Percentiles rank a stretch among this genome's conserved stretches.
These are phyloP conservation scores for Arge pagana DNA, from an alignment of 2,888 invertebrate species.

Conservation along the genomic window DNA sequence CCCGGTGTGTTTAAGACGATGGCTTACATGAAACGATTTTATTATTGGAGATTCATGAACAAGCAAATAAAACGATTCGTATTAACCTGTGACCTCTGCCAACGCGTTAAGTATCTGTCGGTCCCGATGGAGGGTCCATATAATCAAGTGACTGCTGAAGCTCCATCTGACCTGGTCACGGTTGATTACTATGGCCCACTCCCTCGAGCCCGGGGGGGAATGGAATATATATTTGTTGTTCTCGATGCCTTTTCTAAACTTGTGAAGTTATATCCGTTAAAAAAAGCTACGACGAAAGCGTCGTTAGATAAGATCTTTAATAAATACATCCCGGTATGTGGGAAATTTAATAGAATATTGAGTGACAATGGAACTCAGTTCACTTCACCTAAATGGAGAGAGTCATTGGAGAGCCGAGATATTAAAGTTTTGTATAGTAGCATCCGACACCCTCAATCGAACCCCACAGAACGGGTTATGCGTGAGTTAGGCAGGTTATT, in stretches of 20 bases:
- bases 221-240: slow-evolving; percentile 25
- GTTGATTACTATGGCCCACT: slow-evolving; percentile 26
- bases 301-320: slow-evolving; percentile 8
- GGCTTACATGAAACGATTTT: slow-evolving; percentile 17
- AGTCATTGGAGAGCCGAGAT: not conserved
- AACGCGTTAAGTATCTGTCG: slow-evolving; percentile 21
- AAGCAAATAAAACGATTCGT: slow-evolving; percentile 19
- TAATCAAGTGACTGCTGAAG: slow-evolving; percentile 1
- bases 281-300: slow-evolving; percentile 19
- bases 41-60: slow-evolving; percentile 23
- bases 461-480: slow-evolving; percentile 25
- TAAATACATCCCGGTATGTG: slow-evolving; percentile 12
- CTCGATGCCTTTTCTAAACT: slow-evolving; percentile 25
- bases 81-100: slow-evolving; percentile 31
- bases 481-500: slow-evolving; percentile 21
- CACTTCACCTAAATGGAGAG: not conserved
- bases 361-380: slow-evolving; percentile 18
- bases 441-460: slow-evolving; percentile 22
- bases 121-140: slow-evolving; percentile 13
- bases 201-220: slow-evolving; percentile 21
- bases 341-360: slow-evolving; percentile 13
- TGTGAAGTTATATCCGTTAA: slow-evolving; percentile 24
- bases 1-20: slow-evolving; percentile 25
- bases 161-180: slow-evolving; percentile 20
- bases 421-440: not conserved